phyloP scores from a whole-genome alignment of 2,888 invertebrate species.

The Agrotis clavis region DNA sequence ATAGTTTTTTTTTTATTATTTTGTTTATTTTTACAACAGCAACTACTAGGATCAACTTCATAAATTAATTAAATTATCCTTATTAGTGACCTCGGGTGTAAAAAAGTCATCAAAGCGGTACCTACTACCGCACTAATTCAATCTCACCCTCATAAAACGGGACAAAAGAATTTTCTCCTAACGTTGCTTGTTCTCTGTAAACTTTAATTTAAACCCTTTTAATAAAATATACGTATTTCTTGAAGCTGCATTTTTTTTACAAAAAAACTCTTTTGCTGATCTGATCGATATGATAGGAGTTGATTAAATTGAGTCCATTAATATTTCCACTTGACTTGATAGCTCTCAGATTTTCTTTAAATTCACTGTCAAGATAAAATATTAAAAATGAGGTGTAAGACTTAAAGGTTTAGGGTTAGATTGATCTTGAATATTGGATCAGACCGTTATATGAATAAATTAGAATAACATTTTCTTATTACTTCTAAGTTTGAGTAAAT shows the following conservation, averaged over 20 bases:
- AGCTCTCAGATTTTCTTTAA: conserved; percentile 7
- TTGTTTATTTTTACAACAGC: neutral
- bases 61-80: conserved; percentile 18
- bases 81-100: conserved; percentile 5
- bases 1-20: neutral
- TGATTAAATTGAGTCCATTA: conserved; percentile 38
- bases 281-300: neutral
- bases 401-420: conserved; percentile 20
- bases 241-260: neutral
- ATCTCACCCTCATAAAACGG: conserved; percentile 25
- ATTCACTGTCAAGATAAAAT: neutral
- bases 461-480: conserved; percentile 12
- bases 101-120: conserved; percentile 23
- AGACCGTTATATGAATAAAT: conserved; percentile 25
- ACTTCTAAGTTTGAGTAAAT: conserved; percentile 21
- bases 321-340: conserved; percentile 23
- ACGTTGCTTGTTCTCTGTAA: neutral
- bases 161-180: conserved; percentile 20
- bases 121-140: conserved; percentile 30
- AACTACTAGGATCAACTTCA: neutral
- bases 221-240: conserved; percentile 9
- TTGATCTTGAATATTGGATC: conserved; percentile 18
- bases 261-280: conserved; percentile 12
- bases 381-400: neutral
- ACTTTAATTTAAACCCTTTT: conserved; percentile 23